Evolutionary conservation across 2,113 vertebrate species (phyloP), one percentile per base, ranked within the genome.

Genomic region (Atractosteus spatula): DNA sequence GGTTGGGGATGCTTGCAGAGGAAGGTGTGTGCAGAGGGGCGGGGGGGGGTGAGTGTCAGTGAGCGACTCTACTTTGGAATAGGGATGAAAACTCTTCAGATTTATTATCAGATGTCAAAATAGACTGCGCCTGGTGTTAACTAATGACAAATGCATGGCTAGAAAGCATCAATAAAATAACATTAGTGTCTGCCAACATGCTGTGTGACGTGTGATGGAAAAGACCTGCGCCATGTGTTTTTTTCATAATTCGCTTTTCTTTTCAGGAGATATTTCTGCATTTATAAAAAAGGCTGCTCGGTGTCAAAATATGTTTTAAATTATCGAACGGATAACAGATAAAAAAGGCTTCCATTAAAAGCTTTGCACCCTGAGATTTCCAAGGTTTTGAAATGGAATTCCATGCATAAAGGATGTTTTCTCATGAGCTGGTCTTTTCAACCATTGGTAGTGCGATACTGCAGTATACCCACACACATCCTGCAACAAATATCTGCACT

Each of bases 21-120:
- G 67, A 64, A 56, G 63, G 47, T 51, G 47, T 51, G 47, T 51
- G 55, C 84, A 77, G 61, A 14, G 47, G 16, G 41, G 8, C 16
- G 13, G 81, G 76, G 82, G 85, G 62, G 62, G 69, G 7, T 17
- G 7, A 42, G 10, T 13, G 10, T 29, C 29, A 29, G 29, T 29
- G 29, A 16, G 10, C n/a, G 13, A n/a, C 4, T n/a, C 12, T 13
- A 59, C 57, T 59, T 59, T 59, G 57, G 57, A 16, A 59, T 4
- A 59, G 57, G 57, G 57, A 13, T 16, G n/a, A 59, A 59, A 59
- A 59, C 5, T n/a, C 12, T 4, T n/a, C n/a, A 59, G 57, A 59
- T 59, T 59, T 59, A 59, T 59, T 59, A 59, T 16, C 12, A 13
- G 10, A 4, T 59, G 12, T 59, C 57, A 59, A 59, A n/a, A n/a